These are phyloP conservation scores for Pyrrhosoma nymphula DNA, from an alignment of 2,888 invertebrate genomes.

Conservation along the genomic window DNA sequence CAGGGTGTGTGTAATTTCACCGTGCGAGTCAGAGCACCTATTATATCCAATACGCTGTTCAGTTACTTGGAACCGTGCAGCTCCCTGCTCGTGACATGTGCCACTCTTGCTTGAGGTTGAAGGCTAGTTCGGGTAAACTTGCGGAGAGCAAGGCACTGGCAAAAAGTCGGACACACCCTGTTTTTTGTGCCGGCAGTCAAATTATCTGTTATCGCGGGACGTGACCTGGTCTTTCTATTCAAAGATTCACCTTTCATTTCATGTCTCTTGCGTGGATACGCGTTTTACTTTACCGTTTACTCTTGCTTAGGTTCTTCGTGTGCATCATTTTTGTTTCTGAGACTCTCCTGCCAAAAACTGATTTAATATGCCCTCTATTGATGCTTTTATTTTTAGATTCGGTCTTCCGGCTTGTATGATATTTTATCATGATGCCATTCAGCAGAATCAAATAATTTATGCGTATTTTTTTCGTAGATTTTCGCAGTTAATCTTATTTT, in stretches of 20 bases:
- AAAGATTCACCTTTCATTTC: background rate
- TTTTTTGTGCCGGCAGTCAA: background rate
- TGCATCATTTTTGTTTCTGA: too few relatives aligned
- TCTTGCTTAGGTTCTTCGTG: too few relatives aligned
- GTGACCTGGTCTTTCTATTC: background rate
- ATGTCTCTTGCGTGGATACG: background rate
- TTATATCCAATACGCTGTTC: background rate
- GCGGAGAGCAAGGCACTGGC: background rate
- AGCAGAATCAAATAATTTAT: too few relatives aligned
- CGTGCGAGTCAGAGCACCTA: background rate
- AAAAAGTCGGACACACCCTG: background rate
- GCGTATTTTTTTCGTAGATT: too few relatives aligned
- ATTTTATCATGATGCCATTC: too few relatives aligned
- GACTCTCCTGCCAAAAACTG: too few relatives aligned
- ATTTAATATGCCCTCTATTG: too few relatives aligned
- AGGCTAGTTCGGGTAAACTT: background rate
- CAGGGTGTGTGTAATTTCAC: background rate
- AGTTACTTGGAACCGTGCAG: background rate
- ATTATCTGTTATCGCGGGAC: background rate
- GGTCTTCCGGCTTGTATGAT: too few relatives aligned
- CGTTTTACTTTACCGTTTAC: background rate
- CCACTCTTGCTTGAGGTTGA: background rate
- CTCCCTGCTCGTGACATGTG: conserved; percentile 1
- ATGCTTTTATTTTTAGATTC: too few relatives aligned
- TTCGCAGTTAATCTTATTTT: too few relatives aligned